These are phyloP conservation scores for Eupithecia abbreviata DNA, from an alignment of 2,888 invertebrate genomes.

Conservation along the genomic window DNA sequence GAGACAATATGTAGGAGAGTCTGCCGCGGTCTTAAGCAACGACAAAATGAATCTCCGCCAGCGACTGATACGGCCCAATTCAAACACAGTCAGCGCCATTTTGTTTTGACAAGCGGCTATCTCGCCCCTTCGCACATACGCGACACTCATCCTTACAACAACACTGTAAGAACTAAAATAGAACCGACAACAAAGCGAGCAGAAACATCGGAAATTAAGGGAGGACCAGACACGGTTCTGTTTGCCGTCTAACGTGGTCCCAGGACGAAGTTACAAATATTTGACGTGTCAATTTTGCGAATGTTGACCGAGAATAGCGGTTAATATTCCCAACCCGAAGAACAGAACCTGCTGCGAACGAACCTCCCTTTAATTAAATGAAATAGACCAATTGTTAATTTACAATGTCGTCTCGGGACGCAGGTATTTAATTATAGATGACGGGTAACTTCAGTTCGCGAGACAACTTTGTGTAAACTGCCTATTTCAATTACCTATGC, in stretches of 20 bases:
- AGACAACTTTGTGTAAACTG: constrained; percentile 43
- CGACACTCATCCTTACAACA: constrained; percentile 62
- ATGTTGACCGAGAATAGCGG: constrained; percentile 84
- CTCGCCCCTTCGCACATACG: constrained; percentile 51
- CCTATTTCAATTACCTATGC: constrained; percentile 44
- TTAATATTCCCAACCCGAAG: constrained; percentile 81
- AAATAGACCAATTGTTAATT: constrained; percentile 79
- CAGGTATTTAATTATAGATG: constrained; percentile 61
- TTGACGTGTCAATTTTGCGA: constrained; percentile 85
- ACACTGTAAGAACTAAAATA: constrained; percentile 59
- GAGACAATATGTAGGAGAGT: constrained; percentile 81
- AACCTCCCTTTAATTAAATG: constrained; percentile 79
- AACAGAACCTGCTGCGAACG: constrained; percentile 73
- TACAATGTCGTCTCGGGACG: constrained; percentile 61
- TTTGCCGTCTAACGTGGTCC: constrained; percentile 83
- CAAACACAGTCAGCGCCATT: constrained; percentile 83
- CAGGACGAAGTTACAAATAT: constrained; percentile 84
- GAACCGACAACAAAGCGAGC: constrained; percentile 53
- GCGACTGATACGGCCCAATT: constrained; percentile 84
- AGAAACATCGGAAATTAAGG: constrained; percentile 84
- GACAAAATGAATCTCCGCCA: constrained; percentile 83
- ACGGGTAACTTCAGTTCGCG: constrained; percentile 41
- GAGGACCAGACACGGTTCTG: constrained; percentile 83
- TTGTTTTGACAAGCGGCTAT: constrained; percentile 83
- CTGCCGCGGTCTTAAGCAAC: constrained; percentile 82